Percentiles rank a stretch among this genome's conserved stretches.
These are phyloP conservation scores for Mastomys coucha DNA, from an alignment of 2,113 vertebrate species.

Conservation along the genomic window DNA sequence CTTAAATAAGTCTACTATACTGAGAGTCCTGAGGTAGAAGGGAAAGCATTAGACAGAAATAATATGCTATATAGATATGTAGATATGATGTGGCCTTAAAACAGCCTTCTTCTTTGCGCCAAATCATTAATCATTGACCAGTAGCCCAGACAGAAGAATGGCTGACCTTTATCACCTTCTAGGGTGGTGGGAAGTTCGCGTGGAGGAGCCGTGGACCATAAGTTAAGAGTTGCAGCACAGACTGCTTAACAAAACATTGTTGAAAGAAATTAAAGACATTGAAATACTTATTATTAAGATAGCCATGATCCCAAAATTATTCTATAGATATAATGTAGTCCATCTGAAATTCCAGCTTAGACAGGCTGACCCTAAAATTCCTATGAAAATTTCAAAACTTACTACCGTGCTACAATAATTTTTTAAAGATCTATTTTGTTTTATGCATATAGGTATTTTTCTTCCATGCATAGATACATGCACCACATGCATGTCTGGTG, in stretches of 20 bases:
- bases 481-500: too few relatives aligned
- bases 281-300: neutral
- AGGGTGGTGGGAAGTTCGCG: neutral
- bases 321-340: neutral
- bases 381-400: conserved; percentile 29
- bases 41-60: neutral
- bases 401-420: neutral
- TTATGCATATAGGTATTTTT: too few relatives aligned
- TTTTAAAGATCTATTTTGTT: too few relatives aligned
- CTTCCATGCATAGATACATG: too few relatives aligned
- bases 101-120: neutral
- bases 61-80: neutral
- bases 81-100: neutral
- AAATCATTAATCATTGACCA: neutral
- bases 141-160: neutral
- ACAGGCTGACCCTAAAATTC: conserved; percentile 24
- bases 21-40: neutral
- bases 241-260: neutral
- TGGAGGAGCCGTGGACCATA: too few relatives aligned
- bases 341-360: neutral
- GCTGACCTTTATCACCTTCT: neutral
- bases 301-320: too few relatives aligned
- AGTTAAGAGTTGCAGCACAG: neutral
- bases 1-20: neutral
- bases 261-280: conserved; percentile 27